phyloP scores from a whole-genome alignment of 2,113 vertebrate genomes.

The Sorex araneus region DNA sequence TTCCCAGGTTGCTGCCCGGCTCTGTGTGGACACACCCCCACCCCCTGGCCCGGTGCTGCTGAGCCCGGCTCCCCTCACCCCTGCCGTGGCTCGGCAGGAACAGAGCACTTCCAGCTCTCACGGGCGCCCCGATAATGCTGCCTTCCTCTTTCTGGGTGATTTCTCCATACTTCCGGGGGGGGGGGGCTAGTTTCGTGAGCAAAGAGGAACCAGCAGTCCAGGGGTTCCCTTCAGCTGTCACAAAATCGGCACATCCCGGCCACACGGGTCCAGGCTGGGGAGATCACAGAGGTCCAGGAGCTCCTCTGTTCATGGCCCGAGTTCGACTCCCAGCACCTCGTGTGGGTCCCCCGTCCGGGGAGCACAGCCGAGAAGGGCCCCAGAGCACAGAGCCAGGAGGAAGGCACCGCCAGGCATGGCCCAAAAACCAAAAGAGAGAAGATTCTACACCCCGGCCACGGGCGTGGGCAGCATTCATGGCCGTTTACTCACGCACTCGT shows the following conservation, averaged over 20 bases:
- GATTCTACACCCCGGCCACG: not conserved
- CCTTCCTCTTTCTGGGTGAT: conserved; percentile 72
- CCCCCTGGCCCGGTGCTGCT: too few species aligned
- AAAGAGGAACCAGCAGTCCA: conserved; percentile 56
- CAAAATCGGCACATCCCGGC: not conserved
- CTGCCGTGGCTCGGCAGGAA: too few species aligned
- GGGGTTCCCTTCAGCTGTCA: not conserved
- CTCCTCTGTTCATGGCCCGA: too few species aligned
- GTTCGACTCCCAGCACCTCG: too few species aligned
- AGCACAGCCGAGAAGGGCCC: too few species aligned
- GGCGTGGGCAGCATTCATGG: not conserved
- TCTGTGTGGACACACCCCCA: not conserved
- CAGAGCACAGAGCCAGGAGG: too few species aligned
- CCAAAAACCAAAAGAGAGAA: too few species aligned
- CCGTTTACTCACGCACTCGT: not conserved
- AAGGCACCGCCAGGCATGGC: too few species aligned
- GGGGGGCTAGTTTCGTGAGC: not conserved
- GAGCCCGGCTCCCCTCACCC: too few species aligned
- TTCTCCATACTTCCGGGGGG: conserved; percentile 77
- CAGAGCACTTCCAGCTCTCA: not conserved
- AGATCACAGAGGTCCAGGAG: too few species aligned
- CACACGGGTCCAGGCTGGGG: too few species aligned
- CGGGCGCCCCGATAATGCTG: not conserved
- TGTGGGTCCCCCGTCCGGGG: too few species aligned
- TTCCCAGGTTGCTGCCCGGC: not conserved